Conservation (phyloP, 2,888 invertebrate genomes). For the Anodontia alba region DNA sequence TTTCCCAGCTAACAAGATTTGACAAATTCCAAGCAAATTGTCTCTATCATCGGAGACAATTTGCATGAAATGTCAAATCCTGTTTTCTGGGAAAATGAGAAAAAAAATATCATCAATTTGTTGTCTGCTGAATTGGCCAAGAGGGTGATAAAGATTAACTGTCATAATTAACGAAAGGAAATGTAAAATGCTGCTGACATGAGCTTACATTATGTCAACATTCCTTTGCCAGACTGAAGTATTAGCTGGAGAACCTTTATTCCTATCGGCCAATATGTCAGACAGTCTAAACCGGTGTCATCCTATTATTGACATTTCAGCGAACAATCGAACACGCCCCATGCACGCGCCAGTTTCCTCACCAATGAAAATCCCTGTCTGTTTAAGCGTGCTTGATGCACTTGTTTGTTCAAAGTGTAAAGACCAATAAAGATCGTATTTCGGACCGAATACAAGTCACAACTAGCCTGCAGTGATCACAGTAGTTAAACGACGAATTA, state of each 20-base stretch:
- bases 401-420: slow-evolving; percentile 47
- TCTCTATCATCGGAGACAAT: too few species aligned
- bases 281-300: slow-evolving; percentile 25
- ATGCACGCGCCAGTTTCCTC: slow-evolving; percentile 59
- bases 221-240: background rate
- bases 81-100: too few species aligned
- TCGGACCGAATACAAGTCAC: slow-evolving; percentile 35
- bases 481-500: slow-evolving; percentile 51
- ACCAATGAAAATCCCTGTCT: slow-evolving; percentile 26
- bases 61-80: too few species aligned
- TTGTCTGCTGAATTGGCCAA: too few species aligned
- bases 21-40: too few species aligned
- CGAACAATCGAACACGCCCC: slow-evolving; percentile 35
- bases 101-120: too few species aligned
- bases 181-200: background rate
- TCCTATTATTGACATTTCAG: slow-evolving; percentile 28
- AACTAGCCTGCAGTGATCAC: slow-evolving; percentile 28
- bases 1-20: too few species aligned
- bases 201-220: background rate
- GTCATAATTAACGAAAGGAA: too few species aligned
- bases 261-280: slow-evolving; percentile 30
- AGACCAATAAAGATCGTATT: slow-evolving; percentile 44
- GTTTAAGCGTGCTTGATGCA: slow-evolving; percentile 41
- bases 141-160: too few species aligned
- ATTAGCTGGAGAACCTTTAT: background rate